These are phyloP conservation scores for Adelphocoris suturalis DNA, from an alignment of 2,888 invertebrate genomes.

Conservation along the genomic window DNA sequence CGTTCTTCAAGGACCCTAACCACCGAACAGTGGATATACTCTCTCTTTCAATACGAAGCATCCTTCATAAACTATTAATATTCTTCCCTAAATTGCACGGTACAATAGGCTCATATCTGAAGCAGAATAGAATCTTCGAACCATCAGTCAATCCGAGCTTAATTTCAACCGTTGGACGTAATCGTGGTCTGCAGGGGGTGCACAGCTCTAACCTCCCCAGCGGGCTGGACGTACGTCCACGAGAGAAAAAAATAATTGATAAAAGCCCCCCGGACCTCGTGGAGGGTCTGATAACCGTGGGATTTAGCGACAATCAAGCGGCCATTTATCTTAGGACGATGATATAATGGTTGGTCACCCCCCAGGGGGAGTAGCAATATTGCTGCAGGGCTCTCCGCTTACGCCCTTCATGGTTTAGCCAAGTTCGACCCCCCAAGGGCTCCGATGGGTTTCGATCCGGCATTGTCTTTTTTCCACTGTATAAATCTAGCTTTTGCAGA, in stretches of 20 bases:
- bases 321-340: slow-evolving; percentile 33
- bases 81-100: too few species aligned
- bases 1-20: too few species aligned
- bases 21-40: too few species aligned
- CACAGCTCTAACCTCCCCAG: not conserved
- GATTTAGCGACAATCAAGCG: slow-evolving; percentile 47
- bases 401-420: not conserved
- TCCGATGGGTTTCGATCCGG: not conserved
- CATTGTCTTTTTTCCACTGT: not conserved
- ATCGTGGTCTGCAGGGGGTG: not conserved
- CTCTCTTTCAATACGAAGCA: too few species aligned
- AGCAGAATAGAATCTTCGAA: not conserved
- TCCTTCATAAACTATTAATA: too few species aligned
- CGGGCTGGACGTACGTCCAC: not conserved
- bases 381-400: not conserved
- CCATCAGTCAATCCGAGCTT: not conserved
- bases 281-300: slow-evolving; percentile 31
- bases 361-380: slow-evolving; percentile 26
- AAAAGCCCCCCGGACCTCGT: slow-evolving; percentile 7
- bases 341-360: slow-evolving; percentile 25
- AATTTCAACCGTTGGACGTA: not conserved
- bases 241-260: slow-evolving; percentile 20
- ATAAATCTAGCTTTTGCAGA: too few species aligned
- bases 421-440: not conserved
- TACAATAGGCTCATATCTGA: too few species aligned